Evolutionary conservation across 2,797 vertebrate genomes (phyloP), one percentile per base, ranked within the genome.

Genomic region (Falco naumanni): DNA sequence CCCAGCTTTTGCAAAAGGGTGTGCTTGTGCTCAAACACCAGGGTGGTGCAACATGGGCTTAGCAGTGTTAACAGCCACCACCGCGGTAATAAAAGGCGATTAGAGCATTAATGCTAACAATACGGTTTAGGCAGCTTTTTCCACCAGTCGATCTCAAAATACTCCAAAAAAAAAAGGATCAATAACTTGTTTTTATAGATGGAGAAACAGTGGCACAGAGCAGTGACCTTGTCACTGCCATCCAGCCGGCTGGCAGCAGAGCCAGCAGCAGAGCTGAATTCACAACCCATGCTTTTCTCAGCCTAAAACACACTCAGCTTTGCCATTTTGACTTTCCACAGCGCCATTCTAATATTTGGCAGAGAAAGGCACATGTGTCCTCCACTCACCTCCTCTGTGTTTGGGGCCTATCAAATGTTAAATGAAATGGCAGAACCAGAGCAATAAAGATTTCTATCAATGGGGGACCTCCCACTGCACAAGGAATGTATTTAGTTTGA

Each of bases 401-500:
- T 85, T 83, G 75, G 68, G 78, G 69, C 65, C 89, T 92, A 93
- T 87, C 69, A 68, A 92, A 90, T 57, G 59, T 74, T 89, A 94
- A 96, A 95, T 91, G 91, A 84, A 91, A 89, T 1, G n/a, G 71
- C 82, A 96, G 85, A 95, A 95, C 45, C 41, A 83, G 79, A 83
- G 92, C 72, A 93, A 91, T 95, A 91, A 95, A 96, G 96, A 96
- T 96, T 97, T 96, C 41, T 97, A 96, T 96, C 96, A 91, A 34
- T 54, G 68, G 53, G 48, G 87, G 92, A 94, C 95, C 91, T 96
- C 96, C 95, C 96, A 95, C 94, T 69, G 85, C 66, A 93, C 63
- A 81, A 93, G 69, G 82, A 96, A 91, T 72, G 65, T 70, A 83
- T 96, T 92, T 91, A 83, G 78, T 93, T 80, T 93, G 95, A 96